Evolutionary conservation across 2,797 vertebrate genomes (phyloP).

Genomic region (Cottoperca gobio): DNA sequence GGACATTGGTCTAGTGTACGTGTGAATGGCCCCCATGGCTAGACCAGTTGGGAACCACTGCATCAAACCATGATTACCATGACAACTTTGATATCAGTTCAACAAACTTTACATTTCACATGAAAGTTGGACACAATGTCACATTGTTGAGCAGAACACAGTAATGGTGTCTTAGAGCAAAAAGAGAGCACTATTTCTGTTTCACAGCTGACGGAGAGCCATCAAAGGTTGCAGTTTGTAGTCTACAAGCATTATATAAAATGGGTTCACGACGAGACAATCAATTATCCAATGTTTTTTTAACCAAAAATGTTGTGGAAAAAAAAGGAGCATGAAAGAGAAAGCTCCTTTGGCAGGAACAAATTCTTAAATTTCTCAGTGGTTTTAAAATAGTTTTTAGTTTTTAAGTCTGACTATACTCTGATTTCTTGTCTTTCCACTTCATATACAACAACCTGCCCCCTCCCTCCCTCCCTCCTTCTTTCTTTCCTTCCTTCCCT

Average conservation of each 20-base stretch:
- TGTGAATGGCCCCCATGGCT: too few species aligned
- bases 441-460: conserved; percentile 1
- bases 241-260: background rate
- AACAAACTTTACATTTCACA: conserved; percentile 8
- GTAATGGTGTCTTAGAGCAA: background rate
- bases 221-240: background rate
- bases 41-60: conserved; percentile 32
- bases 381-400: background rate
- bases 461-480: background rate
- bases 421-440: conserved; percentile 25
- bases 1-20: background rate
- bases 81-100: conserved; percentile 14
- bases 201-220: background rate
- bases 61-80: conserved; percentile 10
- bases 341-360: conserved; percentile 8
- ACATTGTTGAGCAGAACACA: background rate
- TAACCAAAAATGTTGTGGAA: background rate
- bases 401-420: conserved; percentile 2
- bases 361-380: background rate
- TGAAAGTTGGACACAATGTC: conserved; percentile 6
- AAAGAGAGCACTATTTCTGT: background rate
- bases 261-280: background rate
- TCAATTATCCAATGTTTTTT: background rate
- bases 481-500: conserved; percentile 16
- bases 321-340: background rate